Evolutionary conservation across 2,888 invertebrate species (phyloP), one percentile per base, ranked within the genome.

Genomic region (Drosophila lutescens): DNA sequence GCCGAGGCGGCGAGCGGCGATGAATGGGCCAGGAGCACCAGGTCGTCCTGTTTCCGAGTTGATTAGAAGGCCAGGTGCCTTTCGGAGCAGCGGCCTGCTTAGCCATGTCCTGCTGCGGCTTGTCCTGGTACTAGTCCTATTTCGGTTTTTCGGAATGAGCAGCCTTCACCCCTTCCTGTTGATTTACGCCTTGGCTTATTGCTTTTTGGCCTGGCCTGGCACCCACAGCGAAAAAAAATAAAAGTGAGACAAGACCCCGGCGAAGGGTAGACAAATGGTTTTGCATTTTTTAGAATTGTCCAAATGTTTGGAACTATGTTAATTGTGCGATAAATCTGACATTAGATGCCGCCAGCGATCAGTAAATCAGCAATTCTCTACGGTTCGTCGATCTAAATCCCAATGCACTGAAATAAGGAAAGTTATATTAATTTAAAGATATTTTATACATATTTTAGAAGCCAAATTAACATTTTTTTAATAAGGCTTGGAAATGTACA

Each of bases 141-240:
- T 32, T 36, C 38, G 12, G 30, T 53, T 43, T 20, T 7, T 26
- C 13, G 56, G 32, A n/a, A 4, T 8, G 8, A n/a, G n/a, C n/a
- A n/a, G 7, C 32, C 46, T 20, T 17, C 23, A 12, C 47, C 30
- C 30, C 49, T 38, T 72, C 41, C 47, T 79, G 82, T 87, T 84
- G 83, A 84, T 87, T 84, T 84, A 84, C 83, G 82, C 71, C 60
- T 57, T 66, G 74, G 88, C 83, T 87, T 87, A 84, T 84, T 87
- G 83, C 87, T 79, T 72, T 83, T 71, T 73, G 54, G 41, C 62
- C 58, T 60, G 30, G 56, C 80, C 84, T 76, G 78, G 76, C 76
- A 71, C 80, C 62, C 59, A 55, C 55, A 56, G 60, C 46, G n/a
- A 17, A 17, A 50, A 23, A 13, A 9, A 6, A 26, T 5, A 46